Conservation (phyloP, 2,797 vertebrate species). For the Darevskia mixta region DNA sequence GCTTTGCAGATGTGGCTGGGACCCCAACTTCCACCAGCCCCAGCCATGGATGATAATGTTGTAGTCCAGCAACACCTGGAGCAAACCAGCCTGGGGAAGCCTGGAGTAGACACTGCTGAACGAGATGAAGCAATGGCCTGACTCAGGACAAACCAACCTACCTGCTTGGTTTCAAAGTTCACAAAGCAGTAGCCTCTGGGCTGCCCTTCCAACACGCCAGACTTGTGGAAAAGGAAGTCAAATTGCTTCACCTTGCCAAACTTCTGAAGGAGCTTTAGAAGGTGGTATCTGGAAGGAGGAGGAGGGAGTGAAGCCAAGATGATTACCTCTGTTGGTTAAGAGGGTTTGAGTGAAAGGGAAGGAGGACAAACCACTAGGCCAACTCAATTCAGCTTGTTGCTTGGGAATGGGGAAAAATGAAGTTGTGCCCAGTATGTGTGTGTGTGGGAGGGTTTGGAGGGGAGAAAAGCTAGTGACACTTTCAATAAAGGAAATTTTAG, state of each 20-base stretch:
- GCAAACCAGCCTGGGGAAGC: too few species aligned
- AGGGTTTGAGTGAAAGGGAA: neutral
- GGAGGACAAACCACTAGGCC: too few species aligned
- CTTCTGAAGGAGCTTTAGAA: conserved; percentile 96
- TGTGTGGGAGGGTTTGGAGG: too few species aligned
- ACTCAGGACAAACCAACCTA: conserved; percentile 46
- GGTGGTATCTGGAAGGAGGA: conserved; percentile 86
- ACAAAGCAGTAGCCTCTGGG: conserved; percentile 98
- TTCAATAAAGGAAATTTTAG: neutral
- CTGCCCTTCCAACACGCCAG: conserved; percentile 96
- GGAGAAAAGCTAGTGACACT: too few species aligned
- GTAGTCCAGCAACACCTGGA: too few species aligned
- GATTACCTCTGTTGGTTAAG: neutral
- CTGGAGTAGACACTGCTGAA: too few species aligned
- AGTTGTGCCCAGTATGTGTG: neutral
- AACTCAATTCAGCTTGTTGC: too few species aligned
- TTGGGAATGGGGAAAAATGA: neutral
- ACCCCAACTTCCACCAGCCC: too few species aligned
- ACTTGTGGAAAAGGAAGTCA: conserved; percentile 98
- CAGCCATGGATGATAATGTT: too few species aligned
- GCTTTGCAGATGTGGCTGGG: too few species aligned
- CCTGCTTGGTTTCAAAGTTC: conserved; percentile 98
- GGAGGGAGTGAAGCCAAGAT: neutral
- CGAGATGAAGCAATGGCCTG: neutral
- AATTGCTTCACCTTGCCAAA: conserved; percentile 98